Evolutionary conservation across 2,888 invertebrate genomes (phyloP).

Genomic region (Drosophila dives): DNA sequence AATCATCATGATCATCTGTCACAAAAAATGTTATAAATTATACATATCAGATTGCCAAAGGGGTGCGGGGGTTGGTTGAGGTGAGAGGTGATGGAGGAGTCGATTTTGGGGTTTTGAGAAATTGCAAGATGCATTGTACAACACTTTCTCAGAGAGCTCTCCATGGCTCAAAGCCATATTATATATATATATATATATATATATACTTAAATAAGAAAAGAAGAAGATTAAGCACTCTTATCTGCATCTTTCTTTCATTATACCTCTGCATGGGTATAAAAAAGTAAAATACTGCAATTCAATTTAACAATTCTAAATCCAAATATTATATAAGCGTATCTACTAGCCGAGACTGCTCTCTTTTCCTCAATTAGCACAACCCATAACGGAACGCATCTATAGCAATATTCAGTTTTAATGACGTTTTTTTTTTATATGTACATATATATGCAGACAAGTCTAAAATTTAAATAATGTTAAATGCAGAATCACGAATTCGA

Average conservation of each 20-base stretch:
- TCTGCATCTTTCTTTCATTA: no score
- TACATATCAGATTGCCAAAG: slow-evolving; percentile 66
- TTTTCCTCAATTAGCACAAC: background rate
- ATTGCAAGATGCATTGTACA: background rate
- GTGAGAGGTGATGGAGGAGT: background rate
- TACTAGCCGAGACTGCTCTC: background rate
- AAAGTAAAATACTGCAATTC: background rate
- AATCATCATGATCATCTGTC: slow-evolving; percentile 71
- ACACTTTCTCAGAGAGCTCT: background rate
- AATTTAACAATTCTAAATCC: no score
- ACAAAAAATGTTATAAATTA: slow-evolving; percentile 84
- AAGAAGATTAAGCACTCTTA: no score
- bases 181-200: background rate
- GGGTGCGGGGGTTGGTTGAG: background rate
- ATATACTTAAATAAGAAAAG: background rate
- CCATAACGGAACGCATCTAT: background rate
- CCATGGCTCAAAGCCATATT: background rate
- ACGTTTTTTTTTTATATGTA: slow-evolving; percentile 18
- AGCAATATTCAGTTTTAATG: slow-evolving; percentile 15
- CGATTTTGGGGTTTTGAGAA: background rate
- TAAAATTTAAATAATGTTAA: slow-evolving; percentile 72
- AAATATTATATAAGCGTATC: background rate
- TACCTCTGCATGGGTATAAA: background rate
- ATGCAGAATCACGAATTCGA: slow-evolving; percentile 67
- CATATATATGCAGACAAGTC: slow-evolving; percentile 24